Percentiles rank a stretch among this genome's conserved stretches.
Evolutionary conservation across 1,140 invertebrate species (phyloP).

Genomic region (Globodera rostochiensis): DNA sequence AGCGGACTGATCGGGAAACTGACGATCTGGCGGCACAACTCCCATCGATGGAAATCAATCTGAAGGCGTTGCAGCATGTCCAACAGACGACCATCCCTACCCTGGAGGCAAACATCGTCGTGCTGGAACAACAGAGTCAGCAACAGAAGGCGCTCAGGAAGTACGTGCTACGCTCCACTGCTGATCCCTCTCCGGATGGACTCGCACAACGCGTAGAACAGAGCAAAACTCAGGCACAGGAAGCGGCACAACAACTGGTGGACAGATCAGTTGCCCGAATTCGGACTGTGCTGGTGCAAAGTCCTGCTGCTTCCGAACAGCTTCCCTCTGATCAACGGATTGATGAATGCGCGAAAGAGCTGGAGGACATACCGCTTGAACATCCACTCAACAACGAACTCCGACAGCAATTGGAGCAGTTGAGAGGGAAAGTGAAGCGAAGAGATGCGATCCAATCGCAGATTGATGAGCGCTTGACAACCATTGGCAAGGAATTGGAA

Average conservation of each 20-base stretch:
- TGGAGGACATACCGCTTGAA: not conserved
- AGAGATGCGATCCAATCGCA: not conserved
- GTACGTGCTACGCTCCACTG: not conserved
- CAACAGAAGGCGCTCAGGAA: not conserved
- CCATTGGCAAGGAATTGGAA: slow-evolving; percentile 14
- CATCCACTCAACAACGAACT: not conserved
- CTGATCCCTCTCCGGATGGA: not conserved
- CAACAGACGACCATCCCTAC: not conserved
- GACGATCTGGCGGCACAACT: slow-evolving; percentile 6
- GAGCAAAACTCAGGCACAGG: not conserved
- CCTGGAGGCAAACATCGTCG: not conserved
- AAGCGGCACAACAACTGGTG: not conserved
- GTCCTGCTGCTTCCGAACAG: not conserved
- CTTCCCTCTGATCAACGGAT: not conserved
- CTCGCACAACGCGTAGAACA: not conserved
- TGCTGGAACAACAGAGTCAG: not conserved
- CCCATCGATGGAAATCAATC: not conserved
- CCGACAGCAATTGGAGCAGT: slow-evolving; percentile 4
- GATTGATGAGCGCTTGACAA: slow-evolving; percentile 2
- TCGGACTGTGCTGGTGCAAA: not conserved
- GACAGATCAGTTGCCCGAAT: not conserved
- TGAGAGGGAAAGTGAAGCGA: not conserved
- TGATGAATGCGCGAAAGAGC: slow-evolving; percentile 6
- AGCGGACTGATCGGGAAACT: slow-evolving; percentile 17
- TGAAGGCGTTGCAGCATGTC: slow-evolving; percentile 5